A percentile compares a stretch with the other conserved stretches of the same genome.
Evolutionary conservation across 2,113 vertebrate species (phyloP).

Genomic region (Triplophysa siluroides): DNA sequence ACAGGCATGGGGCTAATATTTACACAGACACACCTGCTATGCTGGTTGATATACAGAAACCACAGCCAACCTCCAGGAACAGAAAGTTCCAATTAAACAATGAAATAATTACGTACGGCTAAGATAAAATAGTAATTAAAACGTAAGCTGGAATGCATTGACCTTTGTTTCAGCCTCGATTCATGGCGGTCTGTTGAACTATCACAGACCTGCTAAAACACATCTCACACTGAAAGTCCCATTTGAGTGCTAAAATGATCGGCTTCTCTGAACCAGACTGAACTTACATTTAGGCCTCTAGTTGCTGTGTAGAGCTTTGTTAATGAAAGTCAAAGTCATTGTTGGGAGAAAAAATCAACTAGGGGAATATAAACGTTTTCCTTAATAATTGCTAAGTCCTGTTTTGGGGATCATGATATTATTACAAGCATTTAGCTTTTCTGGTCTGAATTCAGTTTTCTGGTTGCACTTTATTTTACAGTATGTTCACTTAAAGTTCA

Average conservation of each 20-base stretch:
- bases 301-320: not conserved
- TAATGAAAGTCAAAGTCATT: not conserved
- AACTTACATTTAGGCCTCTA: slow-evolving; percentile 9
- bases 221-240: slow-evolving; percentile 11
- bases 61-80: not conserved
- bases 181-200: slow-evolving; percentile 17
- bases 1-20: not conserved
- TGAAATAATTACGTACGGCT: not conserved
- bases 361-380: not conserved
- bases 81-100: not conserved
- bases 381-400: no score
- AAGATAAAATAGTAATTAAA: not conserved
- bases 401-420: no score
- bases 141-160: not conserved
- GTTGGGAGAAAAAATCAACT: not conserved
- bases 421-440: not conserved
- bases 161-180: not conserved
- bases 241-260: slow-evolving; percentile 27
- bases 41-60: not conserved
- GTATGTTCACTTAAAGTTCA: no score
- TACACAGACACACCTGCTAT: slow-evolving; percentile 17
- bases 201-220: slow-evolving; percentile 30
- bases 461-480: no score
- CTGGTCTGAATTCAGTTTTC: not conserved
- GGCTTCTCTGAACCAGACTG: not conserved